These are phyloP conservation scores for Diglossa cyanea DNA, from an alignment of 2,797 vertebrate species.

Conservation along the genomic window DNA sequence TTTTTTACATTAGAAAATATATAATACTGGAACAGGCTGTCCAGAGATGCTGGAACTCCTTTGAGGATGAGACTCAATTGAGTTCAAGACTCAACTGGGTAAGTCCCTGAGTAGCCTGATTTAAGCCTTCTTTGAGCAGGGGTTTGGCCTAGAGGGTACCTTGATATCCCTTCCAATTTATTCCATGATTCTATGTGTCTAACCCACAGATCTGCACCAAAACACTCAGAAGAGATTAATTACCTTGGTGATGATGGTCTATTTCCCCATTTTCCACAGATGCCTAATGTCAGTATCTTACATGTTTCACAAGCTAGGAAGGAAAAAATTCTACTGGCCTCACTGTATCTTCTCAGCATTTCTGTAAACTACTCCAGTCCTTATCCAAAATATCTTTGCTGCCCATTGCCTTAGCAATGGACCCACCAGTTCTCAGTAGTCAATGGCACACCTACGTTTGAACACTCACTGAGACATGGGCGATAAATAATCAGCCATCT, in stretches of 20 bases:
- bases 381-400: not conserved
- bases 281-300: not conserved
- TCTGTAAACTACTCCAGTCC: not conserved
- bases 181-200: not conserved
- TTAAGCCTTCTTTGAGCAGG: not conserved
- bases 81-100: not conserved
- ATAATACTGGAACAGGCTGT: rapidly evolving
- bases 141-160: not conserved
- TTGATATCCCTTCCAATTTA: not conserved
- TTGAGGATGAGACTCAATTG: not conserved
- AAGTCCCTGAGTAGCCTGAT: not conserved
- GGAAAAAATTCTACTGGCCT: not conserved
- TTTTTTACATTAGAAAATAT: not conserved
- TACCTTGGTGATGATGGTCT: not conserved
- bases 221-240: not conserved
- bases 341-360: not conserved
- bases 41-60: not conserved
- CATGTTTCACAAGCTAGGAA: not conserved
- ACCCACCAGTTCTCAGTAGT: not conserved
- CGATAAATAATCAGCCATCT: rapidly evolving
- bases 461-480: not conserved
- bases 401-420: not conserved
- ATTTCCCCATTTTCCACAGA: not conserved
- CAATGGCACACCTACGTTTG: not conserved
- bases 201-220: not conserved